Evolutionary conservation across 2,888 invertebrate species (phyloP).

Genomic region (Platycheirus albimanus): DNA sequence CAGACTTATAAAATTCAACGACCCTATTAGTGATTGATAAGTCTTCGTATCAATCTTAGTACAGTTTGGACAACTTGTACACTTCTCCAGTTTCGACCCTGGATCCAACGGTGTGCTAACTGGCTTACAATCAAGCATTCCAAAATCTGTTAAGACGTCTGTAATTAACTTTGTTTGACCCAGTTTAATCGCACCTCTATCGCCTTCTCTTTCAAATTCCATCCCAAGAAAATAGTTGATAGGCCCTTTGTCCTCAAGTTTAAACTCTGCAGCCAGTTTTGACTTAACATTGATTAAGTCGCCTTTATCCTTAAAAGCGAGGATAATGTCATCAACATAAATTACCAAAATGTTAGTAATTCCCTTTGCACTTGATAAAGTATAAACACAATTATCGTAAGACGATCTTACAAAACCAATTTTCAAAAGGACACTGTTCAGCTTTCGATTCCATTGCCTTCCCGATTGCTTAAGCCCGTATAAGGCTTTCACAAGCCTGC

Average conservation of each 20-base stretch:
- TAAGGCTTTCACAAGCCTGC: slow-evolving; percentile 43
- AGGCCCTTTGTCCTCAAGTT: slow-evolving; percentile 12
- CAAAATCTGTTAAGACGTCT: background rate
- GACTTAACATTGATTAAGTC: slow-evolving; percentile 4
- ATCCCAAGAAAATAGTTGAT: background rate
- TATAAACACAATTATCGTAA: background rate
- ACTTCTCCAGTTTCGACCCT: background rate
- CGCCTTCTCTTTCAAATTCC: slow-evolving; percentile 2
- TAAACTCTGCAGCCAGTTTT: slow-evolving; percentile 14
- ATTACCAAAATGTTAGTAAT: background rate
- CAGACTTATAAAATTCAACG: slow-evolving; percentile 5
- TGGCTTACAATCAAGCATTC: background rate
- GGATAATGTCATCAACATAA: slow-evolving; percentile 19
- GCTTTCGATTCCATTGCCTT: slow-evolving; percentile 23
- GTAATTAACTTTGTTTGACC: slow-evolving; percentile 12
- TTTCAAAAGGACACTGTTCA: slow-evolving; percentile 8
- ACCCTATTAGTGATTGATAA: slow-evolving; percentile 10
- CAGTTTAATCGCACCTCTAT: slow-evolving; percentile 8
- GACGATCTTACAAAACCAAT: slow-evolving; percentile 13
- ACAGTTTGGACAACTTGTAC: background rate
- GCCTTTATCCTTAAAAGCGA: slow-evolving; percentile 2
- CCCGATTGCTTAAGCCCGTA: slow-evolving; percentile 34
- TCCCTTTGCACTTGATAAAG: background rate
- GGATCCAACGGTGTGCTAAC: slow-evolving; percentile 1
- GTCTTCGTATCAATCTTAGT: background rate